Base-by-base conservation (phyloP, 2,113 vertebrate genomes). In the Daubentonia madagascariensis region DNA sequence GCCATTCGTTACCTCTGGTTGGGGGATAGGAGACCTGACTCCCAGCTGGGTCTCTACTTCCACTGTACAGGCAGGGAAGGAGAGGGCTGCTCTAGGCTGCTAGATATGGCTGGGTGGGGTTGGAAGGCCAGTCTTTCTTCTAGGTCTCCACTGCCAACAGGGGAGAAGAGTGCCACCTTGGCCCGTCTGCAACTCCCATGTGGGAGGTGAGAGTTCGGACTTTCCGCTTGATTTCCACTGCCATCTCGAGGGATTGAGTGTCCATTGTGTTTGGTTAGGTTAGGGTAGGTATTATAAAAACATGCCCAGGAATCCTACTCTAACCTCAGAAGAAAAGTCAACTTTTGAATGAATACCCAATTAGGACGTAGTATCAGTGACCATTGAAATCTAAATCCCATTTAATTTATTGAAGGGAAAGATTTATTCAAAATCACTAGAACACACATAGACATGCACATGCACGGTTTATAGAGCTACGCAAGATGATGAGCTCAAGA, bases 341-440 rank as follows among this genome's bases (percentile, higher is more conserved):
- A n/a, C 10, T 90, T 89, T 90, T 48, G 37, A 95, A 45, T 13
- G 40, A 63, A n/a, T 78, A 40, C 70, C 28, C 76, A 61, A 14
- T 61, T 85, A 45, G 32, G 72, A 48, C 59, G 18, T 35, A 85
- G 76, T 61, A 85, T 25, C 28, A 18, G 6, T 28, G 32, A 16
- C 6, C 20, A 68, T 5, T 68, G 40, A 91, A 61, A 79, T 63
- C 16, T 4, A 79, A 79, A 35, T 79, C 75, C 80, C 10, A 16
- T 85, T 94, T 89, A 32, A 61, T 85, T 94, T 94, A 32, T 89
- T 81, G 67, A 91, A 95, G 59, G 70, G 40, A 85, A 68, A 78
- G 8, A 57, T 40, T 20, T 68, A 61, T 70, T 85, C 43, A 85
- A 57, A 94, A 52, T 72, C 50, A 40, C 35, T 35, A 32, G 35